Base-by-base conservation (phyloP, 1,140 invertebrate species). In the Phthorimaea operculella region DNA sequence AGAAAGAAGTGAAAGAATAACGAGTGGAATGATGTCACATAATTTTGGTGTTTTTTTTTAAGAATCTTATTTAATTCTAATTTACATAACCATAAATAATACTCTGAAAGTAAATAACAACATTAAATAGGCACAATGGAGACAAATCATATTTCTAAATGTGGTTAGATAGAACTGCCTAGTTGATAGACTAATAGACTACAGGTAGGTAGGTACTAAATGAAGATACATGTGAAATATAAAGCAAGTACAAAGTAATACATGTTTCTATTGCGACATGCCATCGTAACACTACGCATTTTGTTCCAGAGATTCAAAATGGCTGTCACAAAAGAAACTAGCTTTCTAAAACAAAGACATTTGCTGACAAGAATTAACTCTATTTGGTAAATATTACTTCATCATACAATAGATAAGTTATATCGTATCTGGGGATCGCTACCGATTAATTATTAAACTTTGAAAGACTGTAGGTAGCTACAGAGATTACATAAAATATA, bases 1-100 rank as follows among this genome's bases (percentile, higher is more conserved):
- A 39, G 51, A 49, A 58, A 39, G 48, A 65, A 74, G 81, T 84
- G 81, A 77, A 78, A 75, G 57, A 67, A 70, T 76, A 83, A 83
- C 77, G 68, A 80, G 79, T 83, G 77, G 68, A 74, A 72, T 76
- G 63, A 63, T 63, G 52, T 67, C 64, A 54, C 39, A 53, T 51
- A 63, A 57, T 63, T 64, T 56, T 47, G 48, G 48, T 50, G 44
- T 54, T 59, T 54, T 64, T 54, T 64, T 59, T 57, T 68, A 65
- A 74, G 62, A 75, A 70, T 74, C 65, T 66, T 73, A 58, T 51
- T 33, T 51, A 48, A 64, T 60, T 57, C 52, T 63, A 68, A 60
- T 60, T 63, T 63, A 66, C 63, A 28, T 28, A 64, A 66, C 61
- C 57, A 68, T 63, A 66, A 68, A 65, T 68, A 69, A 75, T 70